These are phyloP conservation scores for Caenorhabditis remanei DNA, from an alignment of 1,140 invertebrate species.

Conservation along the genomic window DNA sequence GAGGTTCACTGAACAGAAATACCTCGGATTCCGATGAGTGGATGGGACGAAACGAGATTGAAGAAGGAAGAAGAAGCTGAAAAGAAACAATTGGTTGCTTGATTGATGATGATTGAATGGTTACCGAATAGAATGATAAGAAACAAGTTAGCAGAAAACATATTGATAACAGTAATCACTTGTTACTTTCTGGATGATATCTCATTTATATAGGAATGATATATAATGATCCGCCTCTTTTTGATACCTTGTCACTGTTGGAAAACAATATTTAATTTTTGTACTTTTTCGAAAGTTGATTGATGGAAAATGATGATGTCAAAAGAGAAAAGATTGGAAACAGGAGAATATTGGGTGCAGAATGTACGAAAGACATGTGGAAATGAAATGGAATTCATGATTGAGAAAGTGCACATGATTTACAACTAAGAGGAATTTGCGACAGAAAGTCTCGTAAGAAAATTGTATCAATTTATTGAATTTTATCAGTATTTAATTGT, in stretches of 20 bases:
- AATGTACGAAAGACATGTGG: conserved; percentile 2
- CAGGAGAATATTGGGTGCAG: background rate
- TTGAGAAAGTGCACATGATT: no score
- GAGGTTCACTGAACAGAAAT: background rate
- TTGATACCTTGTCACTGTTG: background rate
- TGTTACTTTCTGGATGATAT: background rate
- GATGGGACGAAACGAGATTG: background rate
- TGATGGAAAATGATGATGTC: background rate
- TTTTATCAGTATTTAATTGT: no score
- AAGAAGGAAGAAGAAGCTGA: conserved; percentile 18
- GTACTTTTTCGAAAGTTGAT: background rate
- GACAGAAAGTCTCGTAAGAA: no score
- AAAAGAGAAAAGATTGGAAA: conserved; percentile 9
- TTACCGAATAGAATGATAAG: conserved; percentile 32
- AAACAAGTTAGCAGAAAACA: background rate
- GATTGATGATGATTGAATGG: background rate
- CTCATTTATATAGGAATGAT: background rate
- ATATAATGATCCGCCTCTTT: background rate
- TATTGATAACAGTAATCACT: background rate
- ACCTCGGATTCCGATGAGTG: conserved; percentile 49
- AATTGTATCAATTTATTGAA: no score
- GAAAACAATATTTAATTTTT: conserved; percentile 1
- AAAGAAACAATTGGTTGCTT: background rate
- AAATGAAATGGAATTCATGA: background rate
- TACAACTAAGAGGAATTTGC: no score